Evolutionary conservation across 1,140 invertebrate genomes (phyloP).

Genomic region (Lepidurus packardi): DNA sequence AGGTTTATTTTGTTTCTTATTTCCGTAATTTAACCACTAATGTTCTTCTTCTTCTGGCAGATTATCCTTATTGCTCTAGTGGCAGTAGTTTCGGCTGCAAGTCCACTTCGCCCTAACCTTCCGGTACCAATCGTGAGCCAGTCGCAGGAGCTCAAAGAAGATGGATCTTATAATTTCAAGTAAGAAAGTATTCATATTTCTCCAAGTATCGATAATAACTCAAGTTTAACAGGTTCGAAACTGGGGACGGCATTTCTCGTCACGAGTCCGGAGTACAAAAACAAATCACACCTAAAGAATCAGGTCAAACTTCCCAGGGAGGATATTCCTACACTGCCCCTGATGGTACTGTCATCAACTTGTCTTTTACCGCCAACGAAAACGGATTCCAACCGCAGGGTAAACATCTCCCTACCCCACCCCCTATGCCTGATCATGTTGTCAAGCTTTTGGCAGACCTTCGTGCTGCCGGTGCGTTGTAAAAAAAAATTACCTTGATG

Average conservation of each 20-base stretch:
- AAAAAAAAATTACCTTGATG: not conserved
- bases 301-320: slow-evolving; percentile 39
- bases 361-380: slow-evolving; percentile 52
- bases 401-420: slow-evolving; percentile 66
- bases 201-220: slow-evolving; percentile 16
- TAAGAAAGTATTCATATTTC: not conserved
- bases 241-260: slow-evolving; percentile 36
- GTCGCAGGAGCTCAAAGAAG: slow-evolving; percentile 52
- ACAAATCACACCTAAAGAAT: slow-evolving; percentile 32
- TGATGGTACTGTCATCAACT: slow-evolving; percentile 40
- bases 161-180: slow-evolving; percentile 38
- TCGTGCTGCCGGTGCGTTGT: slow-evolving; percentile 16
- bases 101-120: slow-evolving; percentile 38
- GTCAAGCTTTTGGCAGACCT: slow-evolving; percentile 46
- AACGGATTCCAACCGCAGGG: slow-evolving; percentile 66
- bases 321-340: slow-evolving; percentile 45
- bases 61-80: slow-evolving; percentile 27
- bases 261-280: slow-evolving; percentile 34
- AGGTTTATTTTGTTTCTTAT: no score
- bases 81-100: slow-evolving; percentile 19
- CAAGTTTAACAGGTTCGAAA: slow-evolving; percentile 33
- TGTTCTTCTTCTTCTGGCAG: slow-evolving; percentile 1
- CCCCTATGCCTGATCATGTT: slow-evolving; percentile 58
- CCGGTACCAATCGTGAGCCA: slow-evolving; percentile 59
- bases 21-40: no score